Evolutionary conservation across 53 echinoderm and acorn worm species (phyloP), one percentile per base, ranked within the genome.

Genomic region (Zoroaster sp.): DNA sequence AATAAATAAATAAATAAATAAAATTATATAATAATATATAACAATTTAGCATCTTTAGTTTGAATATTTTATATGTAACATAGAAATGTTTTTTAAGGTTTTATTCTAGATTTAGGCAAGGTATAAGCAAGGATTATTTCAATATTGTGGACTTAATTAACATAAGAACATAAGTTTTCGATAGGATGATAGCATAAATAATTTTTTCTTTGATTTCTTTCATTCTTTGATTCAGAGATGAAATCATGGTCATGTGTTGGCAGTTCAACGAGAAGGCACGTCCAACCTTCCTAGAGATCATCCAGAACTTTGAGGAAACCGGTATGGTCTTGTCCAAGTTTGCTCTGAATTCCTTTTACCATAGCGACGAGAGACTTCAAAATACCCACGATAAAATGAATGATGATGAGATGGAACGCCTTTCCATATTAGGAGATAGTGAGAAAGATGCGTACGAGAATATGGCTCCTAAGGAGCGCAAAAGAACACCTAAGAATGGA

Each of bases 201-300:
- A n/a, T n/a, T n/a, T n/a, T n/a, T n/a, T n/a, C n/a, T n/a, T n/a
- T n/a, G n/a, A n/a, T n/a, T n/a, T n/a, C n/a, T 59, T 59, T 59
- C 9, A 59, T 11, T 74, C 85, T 88, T 54, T 20, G 34, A 66
- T 33, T 12, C 87, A 97, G 98, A 20, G 94, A 92, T 89, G 91
- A 92, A 53, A 88, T 97, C 33, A 97, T 97, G 98, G 85, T 87
- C 77, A 91, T 91, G 59, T 97, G 98, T 75, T 97, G 98, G 98
- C 92, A 92, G 86, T 97, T 89, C 87, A 93, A 97, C 45, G 95
- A 95, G 86, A 97, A 97, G 82, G 88, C 92, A 47, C 78, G 98
- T 54, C 98, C 98, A 40, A 89, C 94, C 6, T 97, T 95, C 83
- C 83, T 91, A n/a, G 94, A 92, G 34, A 95, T 97, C 9, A 69